phyloP scores from a whole-genome alignment of 1,140 invertebrate genomes.

The Mizuhopecten yessoensis region DNA sequence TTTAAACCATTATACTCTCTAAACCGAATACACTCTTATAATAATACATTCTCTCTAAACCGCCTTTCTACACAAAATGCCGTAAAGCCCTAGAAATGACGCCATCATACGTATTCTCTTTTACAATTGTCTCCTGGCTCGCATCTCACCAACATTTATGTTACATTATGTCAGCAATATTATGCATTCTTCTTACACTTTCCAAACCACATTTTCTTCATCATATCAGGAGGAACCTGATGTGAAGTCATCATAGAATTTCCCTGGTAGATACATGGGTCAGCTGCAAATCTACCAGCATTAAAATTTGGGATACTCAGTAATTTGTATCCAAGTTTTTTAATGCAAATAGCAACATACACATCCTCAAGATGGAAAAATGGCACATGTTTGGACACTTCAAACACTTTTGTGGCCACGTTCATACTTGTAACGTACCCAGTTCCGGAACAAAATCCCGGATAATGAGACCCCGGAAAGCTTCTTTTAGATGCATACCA shows the following conservation, averaged over 20 bases:
- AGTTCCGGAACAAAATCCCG: constrained; percentile 83
- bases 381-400: constrained; percentile 71
- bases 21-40: no score
- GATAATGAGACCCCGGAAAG: constrained; percentile 80
- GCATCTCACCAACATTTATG: no score
- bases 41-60: no score
- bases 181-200: constrained; percentile 43
- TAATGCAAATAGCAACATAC: constrained; percentile 76
- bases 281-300: neutral
- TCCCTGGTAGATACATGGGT: constrained; percentile 51
- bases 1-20: no score
- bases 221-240: constrained; percentile 36
- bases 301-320: constrained; percentile 55
- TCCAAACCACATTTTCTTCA: constrained; percentile 57
- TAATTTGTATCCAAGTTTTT: constrained; percentile 60
- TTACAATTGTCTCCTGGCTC: no score
- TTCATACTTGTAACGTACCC: constrained; percentile 80
- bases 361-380: constrained; percentile 82
- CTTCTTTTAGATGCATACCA: constrained; percentile 79
- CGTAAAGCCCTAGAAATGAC: no score
- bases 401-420: constrained; percentile 77
- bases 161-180: no score
- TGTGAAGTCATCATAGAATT: constrained; percentile 55
- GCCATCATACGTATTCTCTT: no score
- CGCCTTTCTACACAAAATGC: no score